phyloP scores from a whole-genome alignment of 2,888 invertebrate species.

The Apamea crenata region DNA sequence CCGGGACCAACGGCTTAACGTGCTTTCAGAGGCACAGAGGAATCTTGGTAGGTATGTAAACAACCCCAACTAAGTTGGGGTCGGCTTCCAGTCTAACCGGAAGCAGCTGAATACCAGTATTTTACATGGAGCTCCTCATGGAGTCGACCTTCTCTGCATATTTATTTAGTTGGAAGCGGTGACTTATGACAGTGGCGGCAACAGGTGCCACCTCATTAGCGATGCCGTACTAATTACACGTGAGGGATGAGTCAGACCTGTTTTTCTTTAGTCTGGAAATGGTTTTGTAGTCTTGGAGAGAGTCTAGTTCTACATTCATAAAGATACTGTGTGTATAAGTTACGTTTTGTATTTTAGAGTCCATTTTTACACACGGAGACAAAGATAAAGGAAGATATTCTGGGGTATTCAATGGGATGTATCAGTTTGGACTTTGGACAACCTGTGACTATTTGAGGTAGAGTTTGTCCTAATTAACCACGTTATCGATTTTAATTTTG shows the following conservation, averaged over 20 bases:
- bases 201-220: conserved; percentile 61
- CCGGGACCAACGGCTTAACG: not conserved
- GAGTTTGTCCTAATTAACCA: not conserved
- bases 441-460: not conserved
- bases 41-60: not conserved
- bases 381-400: not conserved
- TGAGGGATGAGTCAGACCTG: conserved; percentile 34
- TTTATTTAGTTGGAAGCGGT: conserved; percentile 8
- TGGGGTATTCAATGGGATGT: not conserved
- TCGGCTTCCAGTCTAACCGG: too few species aligned
- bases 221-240: conserved; percentile 49
- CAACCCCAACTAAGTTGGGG: too few species aligned
- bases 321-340: not conserved
- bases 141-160: not conserved
- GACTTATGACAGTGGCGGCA: conserved; percentile 40
- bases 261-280: conserved; percentile 29
- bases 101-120: too few species aligned
- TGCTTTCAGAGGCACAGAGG: not conserved
- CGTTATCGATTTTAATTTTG: not conserved
- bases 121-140: too few species aligned
- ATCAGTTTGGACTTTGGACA: not conserved
- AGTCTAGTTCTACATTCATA: conserved; percentile 1
- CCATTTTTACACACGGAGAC: not conserved
- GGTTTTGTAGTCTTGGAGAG: not conserved
- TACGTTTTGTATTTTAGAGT: not conserved